Evolutionary conservation across 2,113 vertebrate species (phyloP), one percentile per base, ranked within the genome.

Genomic region (Perca flavescens): DNA sequence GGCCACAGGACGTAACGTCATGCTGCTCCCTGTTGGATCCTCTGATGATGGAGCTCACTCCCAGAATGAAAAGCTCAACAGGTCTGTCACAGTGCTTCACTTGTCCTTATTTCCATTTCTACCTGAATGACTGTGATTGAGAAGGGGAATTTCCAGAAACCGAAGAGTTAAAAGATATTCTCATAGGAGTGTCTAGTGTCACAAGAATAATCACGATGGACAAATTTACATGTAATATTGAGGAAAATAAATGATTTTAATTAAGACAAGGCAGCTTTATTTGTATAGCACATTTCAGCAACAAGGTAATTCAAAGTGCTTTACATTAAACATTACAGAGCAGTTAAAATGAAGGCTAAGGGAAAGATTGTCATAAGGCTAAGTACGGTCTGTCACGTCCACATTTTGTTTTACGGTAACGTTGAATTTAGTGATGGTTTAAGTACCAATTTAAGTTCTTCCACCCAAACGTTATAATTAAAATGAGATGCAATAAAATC

Each of bases 1-100:
- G 92, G 98, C 97, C 67, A 99, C 97, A 0, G 98, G 98, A 65
- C 97, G 95, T 47, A 99, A 97, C 2, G 98, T 99, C 63, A 99
- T 99, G 98, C 93, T 99, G 73, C 96, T 99, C 76, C 98, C 98
- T 2, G 67, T 99, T 25, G 98, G 98, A 11, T 97, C 98, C 6
- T 96, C 96, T 0, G 98, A 99, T 19, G 98, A 99, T 3, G 98
- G 98, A 0, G 98, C 98, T 21, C 98, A 99, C 91, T 99, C 98
- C 14, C 98, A 99, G 93, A 99, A 99, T 36, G 98, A 99, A 82
- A 99, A 99, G 82, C 66, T 99, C 70, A 99, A 99, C 93, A 96
- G 98, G 98, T 99, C 90, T 4, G 16, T 72, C 46, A 19, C 14
- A 52, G 3, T 25, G 2, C 12, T 36, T 31, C 1, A 12, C 40